phyloP scores from a whole-genome alignment of 2,888 invertebrate species.

The Hyposoter didymator region DNA sequence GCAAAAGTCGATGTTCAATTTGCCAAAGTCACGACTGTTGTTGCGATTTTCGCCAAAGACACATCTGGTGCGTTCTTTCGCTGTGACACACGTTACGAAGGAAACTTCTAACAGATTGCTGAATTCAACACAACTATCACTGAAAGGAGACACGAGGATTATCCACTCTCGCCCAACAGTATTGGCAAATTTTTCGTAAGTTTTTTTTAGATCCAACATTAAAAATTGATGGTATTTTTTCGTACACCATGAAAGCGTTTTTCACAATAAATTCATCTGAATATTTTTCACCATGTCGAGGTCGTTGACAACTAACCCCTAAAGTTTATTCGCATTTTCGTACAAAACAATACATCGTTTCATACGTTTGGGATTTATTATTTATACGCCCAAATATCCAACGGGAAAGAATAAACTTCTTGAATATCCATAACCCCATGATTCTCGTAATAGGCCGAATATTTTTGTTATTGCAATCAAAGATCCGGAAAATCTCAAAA shows the following conservation, averaged over 20 bases:
- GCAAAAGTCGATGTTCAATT: constrained; percentile 52
- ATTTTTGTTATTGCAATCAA: neutral
- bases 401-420: neutral
- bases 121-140: neutral
- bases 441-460: neutral
- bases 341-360: neutral
- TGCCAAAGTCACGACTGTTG: constrained; percentile 40
- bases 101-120: neutral
- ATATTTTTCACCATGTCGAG: neutral
- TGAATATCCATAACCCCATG: neutral
- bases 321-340: neutral
- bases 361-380: neutral
- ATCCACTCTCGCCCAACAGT: constrained; percentile 2
- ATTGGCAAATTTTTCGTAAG: constrained; percentile 45
- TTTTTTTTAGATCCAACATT: neutral
- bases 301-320: neutral
- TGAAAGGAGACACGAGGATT: constrained; percentile 10
- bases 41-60: constrained; percentile 14
- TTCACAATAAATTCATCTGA: neutral
- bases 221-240: neutral
- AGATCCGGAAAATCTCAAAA: neutral
- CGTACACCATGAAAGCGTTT: neutral
- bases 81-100: constrained; percentile 15
- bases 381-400: neutral
- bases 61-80: constrained; percentile 1